Evolutionary conservation across 1,140 invertebrate species (phyloP), one percentile per base, ranked within the genome.

Genomic region (Ostrea denselamellosa): DNA sequence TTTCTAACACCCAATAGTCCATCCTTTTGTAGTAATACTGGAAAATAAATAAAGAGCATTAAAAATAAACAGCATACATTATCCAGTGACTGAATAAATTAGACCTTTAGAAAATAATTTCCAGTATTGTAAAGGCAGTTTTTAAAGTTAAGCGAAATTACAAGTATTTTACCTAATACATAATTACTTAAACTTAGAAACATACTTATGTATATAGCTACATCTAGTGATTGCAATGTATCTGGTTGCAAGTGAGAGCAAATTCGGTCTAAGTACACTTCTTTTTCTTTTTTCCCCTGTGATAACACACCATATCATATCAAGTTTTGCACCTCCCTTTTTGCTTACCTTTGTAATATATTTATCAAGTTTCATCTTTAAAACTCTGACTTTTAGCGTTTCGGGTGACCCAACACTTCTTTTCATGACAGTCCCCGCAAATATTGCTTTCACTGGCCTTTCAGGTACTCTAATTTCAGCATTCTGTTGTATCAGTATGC

Each of bases 301-400:
- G 34, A 44, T 44, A 44, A 44, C 34, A 44, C 34, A 44, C 34
- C 1, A 44, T 2, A 1, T 44, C 34, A 44, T 44, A 5, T 44
- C 34, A 2, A 1, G 34, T 44, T 44, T 44, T 44, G 1, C 34
- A 44, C 34, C 5, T 5, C 34, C 34, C 5, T 44, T 5, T 2
- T 44, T 51, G 22, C 25, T 52, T 83, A 83, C 82, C 44, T 83
- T 83, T 52, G 52, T 54, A 10, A 83, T 52, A 22, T 83, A 83
- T 17, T 51, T 83, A 53, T 83, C 82, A 3, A 83, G n/a, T 44
- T 51, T 83, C 82, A 83, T 52, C 51, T 51, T 83, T 54, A 83
- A 53, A 83, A 83, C 82, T 10, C 82, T 51, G n/a, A 83, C 82
- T 83, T 83, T 83, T 22, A 83, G 25, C n/a, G 44, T 83, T 34